Conservation (phyloP, 1,140 invertebrate species). For the Stegodyphus mimosarum region DNA sequence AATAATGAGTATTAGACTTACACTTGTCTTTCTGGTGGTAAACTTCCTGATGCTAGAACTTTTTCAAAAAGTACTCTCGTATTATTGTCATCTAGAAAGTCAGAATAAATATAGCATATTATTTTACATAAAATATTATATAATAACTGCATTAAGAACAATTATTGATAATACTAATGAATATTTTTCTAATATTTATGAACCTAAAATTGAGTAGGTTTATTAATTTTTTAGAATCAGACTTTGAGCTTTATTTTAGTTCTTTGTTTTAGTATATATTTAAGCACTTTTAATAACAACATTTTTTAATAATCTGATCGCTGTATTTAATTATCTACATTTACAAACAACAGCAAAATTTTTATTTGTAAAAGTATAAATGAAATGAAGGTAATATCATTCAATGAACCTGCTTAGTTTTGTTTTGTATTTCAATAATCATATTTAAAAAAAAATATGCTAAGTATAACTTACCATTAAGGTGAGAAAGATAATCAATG, state of each 20-base stretch:
- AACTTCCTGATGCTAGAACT: slow-evolving; percentile 91
- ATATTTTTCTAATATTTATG: no score
- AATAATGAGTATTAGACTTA: slow-evolving; percentile 69
- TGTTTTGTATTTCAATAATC: background rate
- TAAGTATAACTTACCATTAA: slow-evolving; percentile 82
- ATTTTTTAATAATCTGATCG: no score
- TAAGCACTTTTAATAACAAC: no score
- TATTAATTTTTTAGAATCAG: no score
- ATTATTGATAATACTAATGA: no score
- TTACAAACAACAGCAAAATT: background rate
- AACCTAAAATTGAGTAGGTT: no score
- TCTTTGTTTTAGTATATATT: background rate
- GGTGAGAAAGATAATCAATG: slow-evolving; percentile 96
- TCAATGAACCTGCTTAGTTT: background rate
- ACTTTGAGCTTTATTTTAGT: background rate
- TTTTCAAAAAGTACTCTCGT: slow-evolving; percentile 97
- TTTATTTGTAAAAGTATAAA: background rate
- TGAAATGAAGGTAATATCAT: background rate
- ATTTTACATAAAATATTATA: no score
- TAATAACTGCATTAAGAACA: no score
- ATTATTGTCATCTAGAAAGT: slow-evolving; percentile 93
- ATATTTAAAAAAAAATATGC: slow-evolving; percentile 1
- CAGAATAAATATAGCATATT: no score
- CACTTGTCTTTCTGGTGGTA: slow-evolving; percentile 92
- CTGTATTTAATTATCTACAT: no score